phyloP scores from a whole-genome alignment of 2,113 vertebrate genomes.

The Lepus europaeus region DNA sequence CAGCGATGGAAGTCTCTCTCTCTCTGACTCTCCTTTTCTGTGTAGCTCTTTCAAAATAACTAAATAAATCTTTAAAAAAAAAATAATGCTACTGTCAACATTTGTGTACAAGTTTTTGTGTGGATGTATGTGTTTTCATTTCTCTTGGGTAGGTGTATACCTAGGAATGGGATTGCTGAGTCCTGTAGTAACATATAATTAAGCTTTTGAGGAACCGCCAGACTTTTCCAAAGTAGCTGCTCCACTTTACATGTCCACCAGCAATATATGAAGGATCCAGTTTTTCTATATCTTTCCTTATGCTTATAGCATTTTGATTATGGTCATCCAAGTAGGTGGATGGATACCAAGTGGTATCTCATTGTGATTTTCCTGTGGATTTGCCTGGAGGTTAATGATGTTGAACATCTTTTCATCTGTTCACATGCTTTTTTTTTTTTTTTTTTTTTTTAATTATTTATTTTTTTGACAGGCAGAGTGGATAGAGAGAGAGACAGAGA shows the following conservation, averaged over 20 bases:
- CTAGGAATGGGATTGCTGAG: not conserved
- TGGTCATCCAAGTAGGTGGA: constrained; percentile 5
- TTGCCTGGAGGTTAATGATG: constrained; percentile 1
- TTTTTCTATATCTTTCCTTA: constrained; percentile 40
- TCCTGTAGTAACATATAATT: not conserved
- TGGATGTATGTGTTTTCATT: not conserved
- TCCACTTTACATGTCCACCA: not conserved
- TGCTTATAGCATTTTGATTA: not conserved
- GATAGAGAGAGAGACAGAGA: too few relatives aligned
- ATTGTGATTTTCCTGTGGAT: constrained; percentile 50
- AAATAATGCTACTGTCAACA: not conserved
- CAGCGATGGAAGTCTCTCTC: too few relatives aligned
- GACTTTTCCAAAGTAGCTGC: not conserved
- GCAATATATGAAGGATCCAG: not conserved
- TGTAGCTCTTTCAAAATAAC: too few relatives aligned
- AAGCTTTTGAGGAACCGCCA: constrained; percentile 33
- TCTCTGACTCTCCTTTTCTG: too few relatives aligned
- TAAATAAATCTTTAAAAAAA: too few relatives aligned
- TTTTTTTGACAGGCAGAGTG: too few relatives aligned
- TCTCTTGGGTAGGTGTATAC: not conserved
- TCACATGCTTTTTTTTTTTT: too few relatives aligned
- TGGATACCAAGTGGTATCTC: constrained; percentile 22
- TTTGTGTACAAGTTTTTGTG: not conserved
- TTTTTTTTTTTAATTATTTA: too few relatives aligned
- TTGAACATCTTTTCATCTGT: not conserved